phyloP scores from a whole-genome alignment of 2,113 vertebrate species.

The Aegypius monachus region DNA sequence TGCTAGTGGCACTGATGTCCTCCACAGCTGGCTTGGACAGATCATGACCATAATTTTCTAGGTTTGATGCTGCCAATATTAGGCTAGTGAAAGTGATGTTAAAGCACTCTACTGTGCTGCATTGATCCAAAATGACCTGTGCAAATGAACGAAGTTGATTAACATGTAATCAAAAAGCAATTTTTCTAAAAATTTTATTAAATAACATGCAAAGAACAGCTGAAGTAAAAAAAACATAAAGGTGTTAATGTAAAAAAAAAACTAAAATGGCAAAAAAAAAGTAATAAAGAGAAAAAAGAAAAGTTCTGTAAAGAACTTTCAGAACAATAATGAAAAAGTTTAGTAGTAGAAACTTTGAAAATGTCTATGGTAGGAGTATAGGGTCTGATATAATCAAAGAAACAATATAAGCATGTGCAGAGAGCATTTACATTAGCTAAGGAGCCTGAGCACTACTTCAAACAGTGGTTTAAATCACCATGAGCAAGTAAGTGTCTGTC shows the following conservation, averaged over 20 bases:
- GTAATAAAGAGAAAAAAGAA: neutral
- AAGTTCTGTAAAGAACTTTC: neutral
- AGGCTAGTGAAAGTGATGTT: neutral
- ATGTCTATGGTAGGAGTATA: neutral
- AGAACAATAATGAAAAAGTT: neutral
- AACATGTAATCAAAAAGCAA: neutral
- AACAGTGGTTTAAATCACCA: neutral
- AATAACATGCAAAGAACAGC: neutral
- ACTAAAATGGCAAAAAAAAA: neutral
- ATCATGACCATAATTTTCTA: neutral
- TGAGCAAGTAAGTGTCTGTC: neutral
- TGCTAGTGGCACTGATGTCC: neutral
- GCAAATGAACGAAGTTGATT: neutral
- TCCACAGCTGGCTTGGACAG: neutral
- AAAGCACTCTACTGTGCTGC: neutral
- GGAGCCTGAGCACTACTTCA: neutral
- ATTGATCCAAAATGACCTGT: neutral
- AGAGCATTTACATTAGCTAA: neutral
- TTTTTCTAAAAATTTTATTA: neutral
- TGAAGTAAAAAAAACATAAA: neutral
- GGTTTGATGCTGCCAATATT: neutral
- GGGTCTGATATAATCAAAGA: neutral
- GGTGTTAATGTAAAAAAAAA: neutral
- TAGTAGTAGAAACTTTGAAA: neutral
- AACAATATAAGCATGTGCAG: neutral